Evolutionary conservation across 2,797 vertebrate species (phyloP).

Genomic region (Hoplostethus atlanticus): DNA sequence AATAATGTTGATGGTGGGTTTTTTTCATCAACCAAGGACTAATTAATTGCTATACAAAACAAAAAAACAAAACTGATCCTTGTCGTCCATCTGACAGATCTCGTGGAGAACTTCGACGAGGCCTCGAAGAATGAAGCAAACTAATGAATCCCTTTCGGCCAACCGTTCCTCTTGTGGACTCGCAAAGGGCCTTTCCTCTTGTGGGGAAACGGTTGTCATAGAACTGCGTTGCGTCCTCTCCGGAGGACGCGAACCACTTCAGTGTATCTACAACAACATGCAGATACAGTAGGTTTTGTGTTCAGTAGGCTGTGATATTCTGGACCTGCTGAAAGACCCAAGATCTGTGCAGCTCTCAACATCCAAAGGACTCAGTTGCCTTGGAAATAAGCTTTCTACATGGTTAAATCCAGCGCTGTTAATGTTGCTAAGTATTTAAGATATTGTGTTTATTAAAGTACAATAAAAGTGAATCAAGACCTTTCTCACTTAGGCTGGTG

Average conservation of each 20-base stretch:
- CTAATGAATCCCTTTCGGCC: conserved; percentile 77
- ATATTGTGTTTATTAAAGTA: conserved; percentile 72
- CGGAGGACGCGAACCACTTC: conserved; percentile 39
- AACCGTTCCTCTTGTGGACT: conserved; percentile 58
- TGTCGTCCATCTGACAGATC: conserved; percentile 85
- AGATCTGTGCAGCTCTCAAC: conserved; percentile 33
- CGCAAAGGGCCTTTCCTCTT: conserved; percentile 64
- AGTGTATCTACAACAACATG: conserved; percentile 37
- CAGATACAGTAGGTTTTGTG: conserved; percentile 52
- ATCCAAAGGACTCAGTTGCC: conserved; percentile 60
- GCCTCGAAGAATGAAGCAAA: conserved; percentile 99
- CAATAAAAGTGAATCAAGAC: conserved; percentile 47
- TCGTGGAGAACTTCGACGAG: conserved; percentile 99
- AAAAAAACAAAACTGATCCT: conserved; percentile 4
- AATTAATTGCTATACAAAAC: neutral
- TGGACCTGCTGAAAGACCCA: conserved; percentile 28
- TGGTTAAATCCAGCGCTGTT: conserved; percentile 20
- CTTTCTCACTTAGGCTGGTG: conserved; percentile 58
- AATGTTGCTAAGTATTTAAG: conserved; percentile 71
- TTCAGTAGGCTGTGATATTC: conserved; percentile 26
- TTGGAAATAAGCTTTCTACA: conserved; percentile 59
- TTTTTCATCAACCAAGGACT: neutral
- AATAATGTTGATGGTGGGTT: neutral
- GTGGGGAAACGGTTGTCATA: conserved; percentile 57
- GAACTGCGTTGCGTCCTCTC: conserved; percentile 59